Conservation (phyloP, 2,888 invertebrate species). For the Chelonus formosanus region DNA sequence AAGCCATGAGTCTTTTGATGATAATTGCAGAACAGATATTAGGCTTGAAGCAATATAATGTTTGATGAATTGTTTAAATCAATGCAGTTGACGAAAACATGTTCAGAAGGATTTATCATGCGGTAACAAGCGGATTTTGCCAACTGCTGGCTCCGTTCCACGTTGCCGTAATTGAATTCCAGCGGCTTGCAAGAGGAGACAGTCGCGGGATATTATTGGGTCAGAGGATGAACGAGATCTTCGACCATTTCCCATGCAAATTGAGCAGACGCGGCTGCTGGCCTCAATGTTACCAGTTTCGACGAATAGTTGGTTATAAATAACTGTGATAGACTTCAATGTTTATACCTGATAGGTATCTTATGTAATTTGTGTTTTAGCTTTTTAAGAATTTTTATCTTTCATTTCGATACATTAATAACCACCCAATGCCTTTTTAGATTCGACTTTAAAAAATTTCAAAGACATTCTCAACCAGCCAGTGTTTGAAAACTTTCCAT, state of each 20-base stretch:
- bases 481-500: too few species aligned
- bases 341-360: too few species aligned
- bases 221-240: slow-evolving; percentile 45
- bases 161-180: slow-evolving; percentile 53
- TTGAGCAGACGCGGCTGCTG: slow-evolving; percentile 45
- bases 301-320: neutral
- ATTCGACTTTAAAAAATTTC: too few species aligned
- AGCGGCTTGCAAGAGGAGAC: slow-evolving; percentile 31
- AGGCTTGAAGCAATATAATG: too few species aligned
- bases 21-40: too few species aligned
- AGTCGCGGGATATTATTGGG: slow-evolving; percentile 45
- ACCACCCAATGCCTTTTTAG: too few species aligned
- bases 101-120: slow-evolving; percentile 8
- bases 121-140: slow-evolving; percentile 7
- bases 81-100: slow-evolving; percentile 15
- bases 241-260: slow-evolving; percentile 52
- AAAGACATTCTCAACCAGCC: too few species aligned
- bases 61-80: slow-evolving; percentile 11
- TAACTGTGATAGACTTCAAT: neutral
- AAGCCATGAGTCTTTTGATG: too few species aligned
- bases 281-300: slow-evolving; percentile 12
- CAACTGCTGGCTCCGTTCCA: slow-evolving; percentile 30
- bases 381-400: too few species aligned
- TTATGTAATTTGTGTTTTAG: too few species aligned
- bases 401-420: too few species aligned